Conservation (phyloP, 2,888 invertebrate species). For the Eupeodes latifasciatus region DNA sequence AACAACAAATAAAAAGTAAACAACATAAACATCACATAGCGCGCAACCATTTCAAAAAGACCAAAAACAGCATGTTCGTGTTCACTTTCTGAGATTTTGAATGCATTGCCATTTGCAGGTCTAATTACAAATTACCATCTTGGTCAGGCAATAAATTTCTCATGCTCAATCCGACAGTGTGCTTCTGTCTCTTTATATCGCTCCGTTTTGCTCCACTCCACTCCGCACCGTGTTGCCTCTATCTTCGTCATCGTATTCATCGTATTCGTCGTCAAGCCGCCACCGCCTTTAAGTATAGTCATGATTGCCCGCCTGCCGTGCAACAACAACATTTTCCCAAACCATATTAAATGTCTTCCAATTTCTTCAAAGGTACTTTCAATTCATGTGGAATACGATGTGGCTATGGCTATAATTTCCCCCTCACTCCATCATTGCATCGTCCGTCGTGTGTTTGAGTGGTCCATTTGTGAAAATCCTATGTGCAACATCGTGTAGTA, state of each 20-base stretch:
- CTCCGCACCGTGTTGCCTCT: not conserved
- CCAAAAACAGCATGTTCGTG: constrained; percentile 39
- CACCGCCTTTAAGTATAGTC: constrained; percentile 47
- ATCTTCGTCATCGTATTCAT: not conserved
- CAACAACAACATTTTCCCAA: constrained; percentile 24
- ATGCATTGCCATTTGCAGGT: constrained; percentile 61
- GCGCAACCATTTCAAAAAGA: constrained; percentile 20
- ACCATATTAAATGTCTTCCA: constrained; percentile 59
- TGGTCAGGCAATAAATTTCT: constrained; percentile 67
- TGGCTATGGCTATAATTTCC: not conserved
- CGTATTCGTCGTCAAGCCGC: not conserved
- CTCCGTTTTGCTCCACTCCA: not conserved
- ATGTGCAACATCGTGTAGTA: constrained; percentile 65
- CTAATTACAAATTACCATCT: constrained; percentile 75
- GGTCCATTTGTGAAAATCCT: constrained; percentile 38
- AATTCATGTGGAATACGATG: constrained; percentile 8
- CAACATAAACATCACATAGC: not conserved
- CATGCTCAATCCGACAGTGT: constrained; percentile 58
- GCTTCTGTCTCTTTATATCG: constrained; percentile 30
- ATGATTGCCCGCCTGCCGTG: constrained; percentile 64
- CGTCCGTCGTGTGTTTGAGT: not conserved
- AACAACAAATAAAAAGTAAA: not conserved
- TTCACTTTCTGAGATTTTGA: constrained; percentile 48
- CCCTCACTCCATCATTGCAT: not conserved
- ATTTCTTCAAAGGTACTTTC: constrained; percentile 68